Conservation (phyloP, 2,888 invertebrate genomes). For the Acronicta leporina region DNA sequence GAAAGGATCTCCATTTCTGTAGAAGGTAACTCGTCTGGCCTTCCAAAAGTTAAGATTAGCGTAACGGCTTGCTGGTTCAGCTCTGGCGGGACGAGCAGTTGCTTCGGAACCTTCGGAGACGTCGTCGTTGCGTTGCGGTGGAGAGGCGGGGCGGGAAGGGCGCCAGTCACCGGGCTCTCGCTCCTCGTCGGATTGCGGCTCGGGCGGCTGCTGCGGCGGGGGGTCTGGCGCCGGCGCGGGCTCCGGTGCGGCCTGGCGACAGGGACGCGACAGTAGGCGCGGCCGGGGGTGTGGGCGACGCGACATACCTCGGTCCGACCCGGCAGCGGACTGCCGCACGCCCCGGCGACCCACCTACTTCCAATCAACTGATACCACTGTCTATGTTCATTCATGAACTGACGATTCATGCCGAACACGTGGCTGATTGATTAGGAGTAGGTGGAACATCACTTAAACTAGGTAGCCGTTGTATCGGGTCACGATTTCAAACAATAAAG, state of each 20-base stretch:
- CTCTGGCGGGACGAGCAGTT: conserved; percentile 87
- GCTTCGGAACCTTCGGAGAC: conserved; percentile 83
- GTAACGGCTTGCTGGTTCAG: conserved; percentile 90
- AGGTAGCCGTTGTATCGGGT: neutral
- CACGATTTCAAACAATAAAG: no score
- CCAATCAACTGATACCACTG: conserved; percentile 78
- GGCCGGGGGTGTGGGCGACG: conserved; percentile 81
- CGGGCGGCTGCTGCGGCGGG: conserved; percentile 78
- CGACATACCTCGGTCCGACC: conserved; percentile 80
- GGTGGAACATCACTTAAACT: conserved; percentile 23
- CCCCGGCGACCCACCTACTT: conserved; percentile 67
- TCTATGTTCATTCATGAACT: conserved; percentile 74
- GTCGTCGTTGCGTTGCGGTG: conserved; percentile 83
- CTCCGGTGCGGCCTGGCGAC: conserved; percentile 83
- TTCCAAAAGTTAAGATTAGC: conserved; percentile 96
- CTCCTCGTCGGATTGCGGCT: conserved; percentile 85
- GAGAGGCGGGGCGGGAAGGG: conserved; percentile 79
- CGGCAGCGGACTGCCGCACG: conserved; percentile 79
- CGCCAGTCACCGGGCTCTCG: conserved; percentile 88
- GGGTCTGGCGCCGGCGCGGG: conserved; percentile 80
- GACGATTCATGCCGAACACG: conserved; percentile 64
- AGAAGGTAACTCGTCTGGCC: conserved; percentile 95
- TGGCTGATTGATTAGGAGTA: conserved; percentile 66
- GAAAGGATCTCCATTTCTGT: conserved; percentile 97
- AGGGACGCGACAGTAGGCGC: conserved; percentile 77